Evolutionary conservation across 1,140 invertebrate genomes (phyloP), one percentile per base, ranked within the genome.

Genomic region (Trachelipus rathkii): DNA sequence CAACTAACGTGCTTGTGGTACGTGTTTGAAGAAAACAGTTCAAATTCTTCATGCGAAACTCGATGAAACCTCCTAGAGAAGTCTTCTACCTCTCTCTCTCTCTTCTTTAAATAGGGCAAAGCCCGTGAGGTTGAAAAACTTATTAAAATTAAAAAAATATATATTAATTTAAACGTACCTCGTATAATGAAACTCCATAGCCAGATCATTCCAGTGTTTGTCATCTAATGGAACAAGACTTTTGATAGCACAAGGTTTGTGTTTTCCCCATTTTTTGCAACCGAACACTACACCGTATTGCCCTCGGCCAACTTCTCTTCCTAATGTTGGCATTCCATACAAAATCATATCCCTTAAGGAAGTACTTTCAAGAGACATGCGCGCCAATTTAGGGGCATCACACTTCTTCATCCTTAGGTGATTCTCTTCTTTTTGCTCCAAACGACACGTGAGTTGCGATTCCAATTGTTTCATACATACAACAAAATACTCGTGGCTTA

Each of bases 201-300:
- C 93, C 0, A 96, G 85, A 84, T 96, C 95, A 84, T 93, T 92
- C 92, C 93, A 95, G 83, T 96, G 94, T 80, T 93, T 90, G 77
- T 95, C 93, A 85, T 96, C 95, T 5, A 93, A 91, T 0, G 94
- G 94, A 43, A 95, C 90, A 44, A 96, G 93, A 15, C 93, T 94
- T 86, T 96, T 96, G n/a, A 95, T 89, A 13, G 94, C 94, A 83
- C 90, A 93, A 13, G 78, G 79, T 9, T 71, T 69, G 70, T 88
- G 88, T 13, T 84, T 85, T 0, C 87, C 92, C 94, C 94, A 96
- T 11, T 87, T 85, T 53, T 94, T 91, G 82, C 93, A 93, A 0
- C 91, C 87, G 84, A 93, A 96, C 10, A 96, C 94, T n/a, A 96
- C 93, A 13, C 95, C 95, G 85, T 95, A 96, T 83, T 96, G 94